These are phyloP conservation scores for Neuroterus valhalla DNA, from an alignment of 1,140 invertebrate species.

Conservation along the genomic window DNA sequence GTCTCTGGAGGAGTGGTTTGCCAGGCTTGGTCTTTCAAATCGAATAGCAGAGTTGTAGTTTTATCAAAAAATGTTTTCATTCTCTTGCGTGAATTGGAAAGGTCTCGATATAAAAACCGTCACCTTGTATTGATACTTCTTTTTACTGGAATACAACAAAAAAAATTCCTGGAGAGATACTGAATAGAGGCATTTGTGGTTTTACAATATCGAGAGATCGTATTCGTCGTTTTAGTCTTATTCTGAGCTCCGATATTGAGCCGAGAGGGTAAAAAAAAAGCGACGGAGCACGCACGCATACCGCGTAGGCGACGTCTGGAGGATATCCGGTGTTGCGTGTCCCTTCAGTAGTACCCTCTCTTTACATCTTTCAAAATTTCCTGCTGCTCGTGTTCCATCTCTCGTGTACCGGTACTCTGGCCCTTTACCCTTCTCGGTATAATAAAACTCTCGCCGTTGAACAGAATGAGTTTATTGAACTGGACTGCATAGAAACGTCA, in stretches of 20 bases:
- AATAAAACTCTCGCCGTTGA: not conserved
- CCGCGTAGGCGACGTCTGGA: conserved; percentile 63
- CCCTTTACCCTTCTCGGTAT: not conserved
- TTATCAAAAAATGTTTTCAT: not conserved
- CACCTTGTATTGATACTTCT: too few species aligned
- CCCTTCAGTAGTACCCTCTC: conserved; percentile 45
- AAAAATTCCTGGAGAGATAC: too few species aligned
- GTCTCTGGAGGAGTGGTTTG: not conserved
- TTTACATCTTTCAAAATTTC: conserved; percentile 44
- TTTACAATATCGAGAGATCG: too few species aligned
- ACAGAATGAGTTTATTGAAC: conserved; percentile 40
- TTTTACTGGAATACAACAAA: too few species aligned
- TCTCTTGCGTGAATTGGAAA: not conserved
- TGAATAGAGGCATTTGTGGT: too few species aligned
- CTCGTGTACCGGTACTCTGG: conserved; percentile 7
- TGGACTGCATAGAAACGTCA: not conserved
- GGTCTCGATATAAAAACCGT: too few species aligned
- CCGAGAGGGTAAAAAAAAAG: not conserved
- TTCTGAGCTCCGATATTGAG: conserved; percentile 14
- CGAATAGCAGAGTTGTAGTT: not conserved
- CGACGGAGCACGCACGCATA: conserved; percentile 31
- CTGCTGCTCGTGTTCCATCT: conserved; percentile 15
- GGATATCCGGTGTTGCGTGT: conserved; percentile 72
- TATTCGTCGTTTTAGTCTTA: not conserved
- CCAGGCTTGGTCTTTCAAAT: conserved; percentile 8